These are phyloP conservation scores for Corvus cornix DNA, from an alignment of 2,113 vertebrate genomes.

Conservation along the genomic window DNA sequence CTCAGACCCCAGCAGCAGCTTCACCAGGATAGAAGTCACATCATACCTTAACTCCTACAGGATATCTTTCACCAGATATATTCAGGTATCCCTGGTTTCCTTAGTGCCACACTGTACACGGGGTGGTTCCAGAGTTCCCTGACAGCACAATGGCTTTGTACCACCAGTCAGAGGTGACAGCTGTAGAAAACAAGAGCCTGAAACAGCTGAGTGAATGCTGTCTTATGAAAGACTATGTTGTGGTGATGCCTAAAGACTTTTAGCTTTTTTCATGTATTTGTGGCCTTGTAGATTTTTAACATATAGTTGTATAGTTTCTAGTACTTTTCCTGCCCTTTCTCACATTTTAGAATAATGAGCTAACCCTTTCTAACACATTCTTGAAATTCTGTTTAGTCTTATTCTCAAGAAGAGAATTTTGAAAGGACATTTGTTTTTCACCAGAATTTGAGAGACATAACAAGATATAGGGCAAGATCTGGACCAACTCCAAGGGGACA, in stretches of 20 bases:
- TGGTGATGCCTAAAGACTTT: not conserved
- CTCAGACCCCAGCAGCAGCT: not conserved
- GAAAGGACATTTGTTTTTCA: not conserved
- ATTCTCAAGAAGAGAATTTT: not conserved
- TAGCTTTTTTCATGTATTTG: not conserved
- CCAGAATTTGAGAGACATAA: not conserved
- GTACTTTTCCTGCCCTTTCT: not conserved
- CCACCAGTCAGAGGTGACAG: not conserved
- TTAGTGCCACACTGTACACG: rapidly evolving
- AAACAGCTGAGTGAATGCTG: not conserved
- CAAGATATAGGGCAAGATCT: not conserved
- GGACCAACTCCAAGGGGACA: not conserved
- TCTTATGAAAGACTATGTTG: not conserved
- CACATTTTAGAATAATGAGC: not conserved
- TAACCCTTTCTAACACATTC: not conserved
- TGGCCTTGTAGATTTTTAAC: not conserved
- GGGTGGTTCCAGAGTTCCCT: not conserved
- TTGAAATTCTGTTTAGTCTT: not conserved
- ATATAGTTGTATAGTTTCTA: not conserved
- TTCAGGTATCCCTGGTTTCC: not conserved
- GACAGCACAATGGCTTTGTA: not conserved
- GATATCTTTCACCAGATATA: not conserved
- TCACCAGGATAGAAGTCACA: not conserved
- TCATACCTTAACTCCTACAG: not conserved
- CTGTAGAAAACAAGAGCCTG: not conserved